Conservation (phyloP, 1,140 invertebrate species). For the Drosophila kohkoa region DNA sequence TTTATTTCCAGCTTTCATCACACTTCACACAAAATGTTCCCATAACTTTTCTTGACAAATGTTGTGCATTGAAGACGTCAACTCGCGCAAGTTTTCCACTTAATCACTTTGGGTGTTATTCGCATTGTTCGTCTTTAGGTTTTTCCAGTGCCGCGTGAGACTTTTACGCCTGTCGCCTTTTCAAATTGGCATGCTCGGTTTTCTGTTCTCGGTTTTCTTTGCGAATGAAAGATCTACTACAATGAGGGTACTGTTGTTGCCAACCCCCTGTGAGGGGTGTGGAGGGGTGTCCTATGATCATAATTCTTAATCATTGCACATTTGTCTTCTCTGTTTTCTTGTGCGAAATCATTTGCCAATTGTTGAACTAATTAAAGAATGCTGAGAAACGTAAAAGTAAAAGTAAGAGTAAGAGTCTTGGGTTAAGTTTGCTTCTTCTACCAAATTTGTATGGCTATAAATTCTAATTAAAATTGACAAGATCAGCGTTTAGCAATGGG, state of each 20-base stretch:
- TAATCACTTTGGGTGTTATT: constrained; percentile 27
- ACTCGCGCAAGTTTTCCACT: constrained; percentile 46
- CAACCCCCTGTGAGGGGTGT: constrained; percentile 14
- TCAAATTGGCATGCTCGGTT: constrained; percentile 22
- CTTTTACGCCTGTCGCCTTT: constrained; percentile 17
- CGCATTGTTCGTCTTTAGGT: constrained; percentile 1
- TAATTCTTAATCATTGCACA: constrained; percentile 57
- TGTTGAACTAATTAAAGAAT: constrained; percentile 70
- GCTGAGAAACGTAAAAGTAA: constrained; percentile 22
- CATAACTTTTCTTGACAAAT: not conserved
- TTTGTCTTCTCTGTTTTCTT: constrained; percentile 43
- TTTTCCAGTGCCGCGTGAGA: constrained; percentile 20
- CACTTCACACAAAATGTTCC: not conserved
- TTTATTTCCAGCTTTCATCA: too few species aligned
- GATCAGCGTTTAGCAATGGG: constrained; percentile 29
- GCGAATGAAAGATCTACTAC: not conserved
- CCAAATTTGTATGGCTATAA: constrained; percentile 62
- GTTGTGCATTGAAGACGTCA: constrained; percentile 30
- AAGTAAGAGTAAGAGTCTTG: constrained; percentile 4
- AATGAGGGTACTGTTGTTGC: constrained; percentile 8
- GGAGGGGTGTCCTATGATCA: constrained; percentile 37
- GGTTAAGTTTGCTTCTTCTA: constrained; percentile 4
- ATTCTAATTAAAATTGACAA: constrained; percentile 80
- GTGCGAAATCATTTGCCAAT: constrained; percentile 77
- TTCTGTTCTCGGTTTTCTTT: not conserved